A percentile compares a stretch with the other conserved stretches of the same genome.
phyloP scores from a whole-genome alignment of 2,888 invertebrate species.

The Scrobipalpa costella region DNA sequence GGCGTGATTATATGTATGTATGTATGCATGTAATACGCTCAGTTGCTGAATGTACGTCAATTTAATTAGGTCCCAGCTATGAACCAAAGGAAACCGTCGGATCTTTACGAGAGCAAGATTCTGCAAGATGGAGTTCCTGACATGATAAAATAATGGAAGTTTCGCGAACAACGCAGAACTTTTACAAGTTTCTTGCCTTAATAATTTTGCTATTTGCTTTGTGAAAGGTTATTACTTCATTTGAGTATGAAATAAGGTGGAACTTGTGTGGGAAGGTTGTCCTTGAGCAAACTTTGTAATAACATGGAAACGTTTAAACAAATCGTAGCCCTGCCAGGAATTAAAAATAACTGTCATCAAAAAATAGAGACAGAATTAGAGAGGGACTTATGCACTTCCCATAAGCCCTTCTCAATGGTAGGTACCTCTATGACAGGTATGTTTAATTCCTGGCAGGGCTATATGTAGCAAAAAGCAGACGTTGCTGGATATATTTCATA shows the following conservation, averaged over 20 bases:
- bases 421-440: too few relatives aligned
- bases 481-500: too few relatives aligned
- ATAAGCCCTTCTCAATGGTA: too few relatives aligned
- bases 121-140: conserved; percentile 14
- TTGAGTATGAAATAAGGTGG: neutral
- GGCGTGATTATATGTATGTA: too few relatives aligned
- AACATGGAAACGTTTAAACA: neutral
- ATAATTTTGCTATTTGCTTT: conserved; percentile 16
- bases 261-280: neutral
- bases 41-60: neutral
- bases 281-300: neutral
- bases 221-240: conserved; percentile 4
- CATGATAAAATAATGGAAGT: conserved; percentile 10
- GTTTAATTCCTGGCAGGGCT: too few relatives aligned
- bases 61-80: conserved; percentile 8
- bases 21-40: too few relatives aligned
- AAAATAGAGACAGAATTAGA: too few relatives aligned
- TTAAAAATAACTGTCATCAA: too few relatives aligned
- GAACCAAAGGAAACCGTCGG: neutral
- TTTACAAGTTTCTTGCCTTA: neutral
- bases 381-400: too few relatives aligned
- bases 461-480: too few relatives aligned
- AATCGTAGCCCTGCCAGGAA: too few relatives aligned
- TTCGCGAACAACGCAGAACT: neutral
- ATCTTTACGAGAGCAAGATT: conserved; percentile 14